These are phyloP conservation scores for Torymus texanus DNA, from an alignment of 2,888 invertebrate genomes.

Conservation along the genomic window DNA sequence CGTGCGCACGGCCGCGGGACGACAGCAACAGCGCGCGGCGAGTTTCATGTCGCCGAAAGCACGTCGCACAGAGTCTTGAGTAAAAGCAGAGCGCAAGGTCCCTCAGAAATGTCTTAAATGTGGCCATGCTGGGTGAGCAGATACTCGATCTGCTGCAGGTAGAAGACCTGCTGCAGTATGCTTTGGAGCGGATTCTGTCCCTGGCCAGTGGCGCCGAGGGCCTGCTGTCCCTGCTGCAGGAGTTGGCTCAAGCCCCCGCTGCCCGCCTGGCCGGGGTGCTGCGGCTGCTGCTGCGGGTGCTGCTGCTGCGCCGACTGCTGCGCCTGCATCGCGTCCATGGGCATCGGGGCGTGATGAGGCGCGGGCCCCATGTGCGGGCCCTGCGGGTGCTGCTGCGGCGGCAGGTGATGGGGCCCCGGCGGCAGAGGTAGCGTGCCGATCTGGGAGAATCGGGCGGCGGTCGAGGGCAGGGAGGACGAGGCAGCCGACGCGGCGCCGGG, in stretches of 20 bases:
- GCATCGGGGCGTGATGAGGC: slow-evolving; percentile 17
- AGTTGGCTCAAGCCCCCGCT: slow-evolving; percentile 69
- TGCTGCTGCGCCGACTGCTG: slow-evolving; percentile 65
- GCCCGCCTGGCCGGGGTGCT: slow-evolving; percentile 63
- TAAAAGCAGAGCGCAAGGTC: not conserved
- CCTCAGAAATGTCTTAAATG: slow-evolving; percentile 59
- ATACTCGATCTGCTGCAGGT: slow-evolving; percentile 70
- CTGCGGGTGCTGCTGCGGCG: slow-evolving; percentile 65
- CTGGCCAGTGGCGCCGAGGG: slow-evolving; percentile 57
- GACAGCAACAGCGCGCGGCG: not conserved
- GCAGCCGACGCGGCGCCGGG: slow-evolving; percentile 58
- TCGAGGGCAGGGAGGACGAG: slow-evolving; percentile 61
- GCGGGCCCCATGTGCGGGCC: slow-evolving; percentile 59
- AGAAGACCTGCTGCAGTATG: slow-evolving; percentile 71
- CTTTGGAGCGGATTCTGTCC: slow-evolving; percentile 72
- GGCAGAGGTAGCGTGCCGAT: slow-evolving; percentile 64
- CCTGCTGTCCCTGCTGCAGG: slow-evolving; percentile 67
- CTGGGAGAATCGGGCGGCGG: slow-evolving; percentile 64
- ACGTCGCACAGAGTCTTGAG: not conserved
- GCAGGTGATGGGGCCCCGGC: slow-evolving; percentile 59
- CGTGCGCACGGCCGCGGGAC: not conserved
- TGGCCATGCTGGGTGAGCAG: slow-evolving; percentile 71
- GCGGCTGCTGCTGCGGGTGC: slow-evolving; percentile 60
- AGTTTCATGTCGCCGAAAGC: not conserved
- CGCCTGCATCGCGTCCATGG: slow-evolving; percentile 59